Evolutionary conservation across 2,888 invertebrate species (phyloP).

Genomic region (Chrysolina americana): DNA sequence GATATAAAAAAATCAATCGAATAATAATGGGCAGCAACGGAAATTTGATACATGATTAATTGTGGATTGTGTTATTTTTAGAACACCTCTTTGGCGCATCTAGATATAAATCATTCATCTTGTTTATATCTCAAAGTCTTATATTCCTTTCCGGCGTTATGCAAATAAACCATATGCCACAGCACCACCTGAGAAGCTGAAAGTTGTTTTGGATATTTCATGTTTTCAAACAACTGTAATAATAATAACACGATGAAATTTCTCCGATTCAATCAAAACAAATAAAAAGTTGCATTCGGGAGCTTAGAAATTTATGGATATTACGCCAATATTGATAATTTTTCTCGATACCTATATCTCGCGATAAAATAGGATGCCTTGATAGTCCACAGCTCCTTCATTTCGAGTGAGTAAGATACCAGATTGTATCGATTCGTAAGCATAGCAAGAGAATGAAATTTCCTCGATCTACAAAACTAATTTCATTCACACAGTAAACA

Average conservation of each 20-base stretch:
- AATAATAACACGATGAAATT: constrained; percentile 16
- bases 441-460: too few relatives aligned
- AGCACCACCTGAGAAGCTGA: constrained; percentile 52
- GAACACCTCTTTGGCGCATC: constrained; percentile 31
- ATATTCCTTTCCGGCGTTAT: constrained; percentile 38
- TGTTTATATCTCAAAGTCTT: constrained; percentile 43
- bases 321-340: too few relatives aligned
- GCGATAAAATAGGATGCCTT: too few relatives aligned
- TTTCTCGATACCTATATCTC: too few relatives aligned
- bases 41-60: background rate
- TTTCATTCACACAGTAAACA: too few relatives aligned
- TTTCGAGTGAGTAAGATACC: too few relatives aligned
- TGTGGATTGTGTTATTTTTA: constrained; percentile 29
- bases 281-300: background rate
- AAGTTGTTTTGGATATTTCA: constrained; percentile 40
- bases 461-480: too few relatives aligned
- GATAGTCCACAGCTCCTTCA: too few relatives aligned
- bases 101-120: constrained; percentile 46
- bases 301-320: background rate
- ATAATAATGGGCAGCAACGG: background rate
- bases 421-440: too few relatives aligned
- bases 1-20: background rate
- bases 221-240: constrained; percentile 38
- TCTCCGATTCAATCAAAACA: constrained; percentile 8
- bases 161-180: constrained; percentile 49